Evolutionary conservation across 2,113 vertebrate genomes (phyloP).

Genomic region (Rhagologus leucostigma): DNA sequence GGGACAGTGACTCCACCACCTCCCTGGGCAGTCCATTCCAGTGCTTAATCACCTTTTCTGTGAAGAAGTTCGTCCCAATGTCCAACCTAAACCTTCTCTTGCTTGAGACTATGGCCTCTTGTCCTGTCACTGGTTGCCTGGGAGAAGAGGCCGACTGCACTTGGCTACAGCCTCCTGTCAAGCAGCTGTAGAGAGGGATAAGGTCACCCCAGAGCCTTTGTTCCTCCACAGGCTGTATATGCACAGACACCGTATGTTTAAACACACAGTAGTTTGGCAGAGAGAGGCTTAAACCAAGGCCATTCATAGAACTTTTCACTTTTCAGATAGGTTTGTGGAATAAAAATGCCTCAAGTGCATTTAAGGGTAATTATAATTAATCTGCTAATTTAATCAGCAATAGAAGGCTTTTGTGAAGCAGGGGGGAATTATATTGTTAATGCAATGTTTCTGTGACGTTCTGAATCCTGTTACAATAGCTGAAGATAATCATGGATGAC

Average conservation of each 20-base stretch:
- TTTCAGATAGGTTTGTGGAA: background rate
- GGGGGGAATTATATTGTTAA: background rate
- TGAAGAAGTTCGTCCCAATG: background rate
- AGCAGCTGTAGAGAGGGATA: rapidly evolving
- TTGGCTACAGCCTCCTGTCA: background rate
- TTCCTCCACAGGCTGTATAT: background rate
- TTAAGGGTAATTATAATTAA: background rate
- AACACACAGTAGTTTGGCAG: background rate
- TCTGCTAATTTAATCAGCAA: background rate
- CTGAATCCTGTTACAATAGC: background rate
- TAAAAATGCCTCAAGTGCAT: background rate
- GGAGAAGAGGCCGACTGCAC: background rate
- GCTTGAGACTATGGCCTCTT: rapidly evolving
- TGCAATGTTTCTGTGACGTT: background rate
- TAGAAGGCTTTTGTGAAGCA: background rate
- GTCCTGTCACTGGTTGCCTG: background rate
- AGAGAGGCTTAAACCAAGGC: background rate
- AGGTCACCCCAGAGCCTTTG: background rate
- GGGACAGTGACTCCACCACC: rapidly evolving
- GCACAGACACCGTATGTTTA: background rate
- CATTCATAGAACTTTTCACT: rapidly evolving
- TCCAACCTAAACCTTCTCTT: too few relatives aligned
- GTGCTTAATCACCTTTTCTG: too few relatives aligned
- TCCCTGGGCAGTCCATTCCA: background rate
- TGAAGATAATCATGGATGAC: background rate